Evolutionary conservation across 2,797 vertebrate genomes (phyloP).

Genomic region (Chelon labrosus): DNA sequence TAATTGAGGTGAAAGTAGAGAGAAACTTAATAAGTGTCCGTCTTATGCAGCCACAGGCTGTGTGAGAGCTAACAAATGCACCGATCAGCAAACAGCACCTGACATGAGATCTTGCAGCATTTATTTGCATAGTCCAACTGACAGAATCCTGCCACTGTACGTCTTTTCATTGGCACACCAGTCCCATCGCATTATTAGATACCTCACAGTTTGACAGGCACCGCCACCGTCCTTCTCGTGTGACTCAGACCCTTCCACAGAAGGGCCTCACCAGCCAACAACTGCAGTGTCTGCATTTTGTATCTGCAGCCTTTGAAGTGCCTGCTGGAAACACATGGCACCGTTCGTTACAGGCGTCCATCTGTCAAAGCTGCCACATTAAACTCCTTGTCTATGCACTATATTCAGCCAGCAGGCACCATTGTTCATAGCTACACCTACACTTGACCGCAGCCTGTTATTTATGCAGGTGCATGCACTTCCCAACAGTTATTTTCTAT

Average conservation of each 20-base stretch:
- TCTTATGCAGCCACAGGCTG: neutral
- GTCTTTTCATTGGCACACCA: too few species aligned
- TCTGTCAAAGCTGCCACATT: constrained; percentile 29
- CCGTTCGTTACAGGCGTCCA: neutral
- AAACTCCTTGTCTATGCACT: neutral
- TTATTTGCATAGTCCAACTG: constrained; percentile 18
- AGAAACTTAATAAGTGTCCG: neutral
- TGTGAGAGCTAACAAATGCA: constrained; percentile 1
- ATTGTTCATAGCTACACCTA: constrained; percentile 20
- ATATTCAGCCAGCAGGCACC: neutral
- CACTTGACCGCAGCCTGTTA: neutral
- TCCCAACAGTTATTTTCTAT: neutral
- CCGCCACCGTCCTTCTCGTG: neutral
- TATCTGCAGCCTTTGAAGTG: neutral
- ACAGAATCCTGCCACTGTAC: neutral
- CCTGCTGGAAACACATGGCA: constrained; percentile 15
- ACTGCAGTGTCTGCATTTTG: constrained; percentile 15
- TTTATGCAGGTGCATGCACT: constrained; percentile 2
- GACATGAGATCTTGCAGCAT: constrained; percentile 26
- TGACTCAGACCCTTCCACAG: neutral
- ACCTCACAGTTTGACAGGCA: neutral
- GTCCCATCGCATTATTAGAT: neutral
- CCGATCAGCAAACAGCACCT: neutral
- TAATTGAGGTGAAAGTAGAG: neutral
- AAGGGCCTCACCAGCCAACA: too few species aligned